A percentile compares a stretch with the other conserved stretches of the same genome.
Evolutionary conservation across 1,140 invertebrate species (phyloP).

Genomic region (Phthorimaea operculella): DNA sequence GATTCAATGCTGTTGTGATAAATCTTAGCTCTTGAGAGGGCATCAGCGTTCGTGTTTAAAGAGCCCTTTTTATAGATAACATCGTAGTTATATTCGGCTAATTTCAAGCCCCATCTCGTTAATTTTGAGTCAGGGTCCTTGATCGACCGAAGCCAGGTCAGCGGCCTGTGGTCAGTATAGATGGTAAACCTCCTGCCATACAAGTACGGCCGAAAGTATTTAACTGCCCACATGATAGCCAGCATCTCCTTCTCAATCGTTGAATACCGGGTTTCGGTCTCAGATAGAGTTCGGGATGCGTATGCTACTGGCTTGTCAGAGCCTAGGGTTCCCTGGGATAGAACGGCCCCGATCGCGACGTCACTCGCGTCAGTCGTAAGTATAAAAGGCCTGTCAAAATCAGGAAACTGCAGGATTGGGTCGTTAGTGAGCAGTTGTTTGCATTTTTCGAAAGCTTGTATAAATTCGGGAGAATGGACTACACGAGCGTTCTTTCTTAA

Average conservation of each 20-base stretch:
- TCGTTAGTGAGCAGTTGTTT: background rate
- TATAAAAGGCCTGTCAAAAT: slow-evolving; percentile 8
- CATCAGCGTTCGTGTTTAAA: background rate
- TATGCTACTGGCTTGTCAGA: slow-evolving; percentile 8
- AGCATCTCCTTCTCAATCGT: slow-evolving; percentile 8
- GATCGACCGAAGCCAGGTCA: slow-evolving; percentile 40
- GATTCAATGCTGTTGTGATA: too few relatives aligned
- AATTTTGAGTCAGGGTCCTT: slow-evolving; percentile 31
- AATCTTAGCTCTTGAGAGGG: background rate
- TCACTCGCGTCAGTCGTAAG: slow-evolving; percentile 10
- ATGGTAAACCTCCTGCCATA: slow-evolving; percentile 3
- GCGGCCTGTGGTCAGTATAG: background rate
- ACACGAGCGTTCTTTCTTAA: background rate
- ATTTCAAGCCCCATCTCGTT: slow-evolving; percentile 16
- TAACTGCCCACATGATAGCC: background rate
- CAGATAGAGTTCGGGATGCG: background rate
- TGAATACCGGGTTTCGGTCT: background rate
- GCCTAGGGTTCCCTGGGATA: background rate
- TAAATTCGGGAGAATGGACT: background rate
- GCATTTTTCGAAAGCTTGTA: slow-evolving; percentile 5
- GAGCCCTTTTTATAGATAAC: background rate
- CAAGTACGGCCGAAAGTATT: slow-evolving; percentile 11
- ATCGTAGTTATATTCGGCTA: background rate
- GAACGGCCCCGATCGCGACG: slow-evolving; percentile 10
- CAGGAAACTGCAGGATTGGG: slow-evolving; percentile 5